These are phyloP conservation scores for Danio jaintianensis DNA, from an alignment of 2,797 vertebrate species.

Conservation along the genomic window DNA sequence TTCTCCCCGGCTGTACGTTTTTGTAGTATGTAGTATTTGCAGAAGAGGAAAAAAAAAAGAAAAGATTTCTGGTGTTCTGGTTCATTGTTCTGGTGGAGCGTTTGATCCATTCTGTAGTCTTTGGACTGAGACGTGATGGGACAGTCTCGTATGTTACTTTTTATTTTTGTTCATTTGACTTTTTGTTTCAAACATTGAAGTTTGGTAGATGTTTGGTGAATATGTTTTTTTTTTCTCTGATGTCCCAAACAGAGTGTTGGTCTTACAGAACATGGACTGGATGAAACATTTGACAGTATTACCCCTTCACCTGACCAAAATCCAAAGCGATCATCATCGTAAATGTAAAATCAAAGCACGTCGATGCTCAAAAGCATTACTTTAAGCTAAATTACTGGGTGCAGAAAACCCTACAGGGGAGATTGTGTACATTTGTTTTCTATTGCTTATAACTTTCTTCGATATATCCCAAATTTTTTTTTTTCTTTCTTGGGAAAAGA, in stretches of 20 bases:
- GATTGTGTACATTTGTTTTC: conserved; percentile 60
- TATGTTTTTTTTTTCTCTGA: conserved; percentile 52
- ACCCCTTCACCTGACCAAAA: conserved; percentile 55
- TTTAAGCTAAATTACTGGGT: conserved; percentile 58
- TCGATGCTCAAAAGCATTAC: conserved; percentile 47
- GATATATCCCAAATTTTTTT: conserved; percentile 49
- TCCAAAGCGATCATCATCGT: conserved; percentile 56
- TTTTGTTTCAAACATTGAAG: conserved; percentile 54
- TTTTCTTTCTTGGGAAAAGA: conserved; percentile 35
- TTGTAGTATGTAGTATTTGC: conserved; percentile 69
- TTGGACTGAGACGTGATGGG: conserved; percentile 52
- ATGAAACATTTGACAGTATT: conserved; percentile 65
- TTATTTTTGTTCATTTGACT: conserved; percentile 37
- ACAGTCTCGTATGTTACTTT: conserved; percentile 58
- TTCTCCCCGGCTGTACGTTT: conserved; percentile 69
- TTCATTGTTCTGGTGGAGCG: conserved; percentile 68
- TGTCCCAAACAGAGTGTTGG: conserved; percentile 52
- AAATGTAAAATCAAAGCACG: conserved; percentile 50
- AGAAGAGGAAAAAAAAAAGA: conserved; percentile 58
- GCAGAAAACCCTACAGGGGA: conserved; percentile 57
- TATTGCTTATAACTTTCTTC: conserved; percentile 51
- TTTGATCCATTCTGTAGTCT: conserved; percentile 62
- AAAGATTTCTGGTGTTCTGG: too few relatives aligned
- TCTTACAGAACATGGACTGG: conserved; percentile 55
- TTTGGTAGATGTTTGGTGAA: conserved; percentile 57